These are phyloP conservation scores for Galemys pyrenaicus DNA, from an alignment of 2,113 vertebrate genomes.

Conservation along the genomic window DNA sequence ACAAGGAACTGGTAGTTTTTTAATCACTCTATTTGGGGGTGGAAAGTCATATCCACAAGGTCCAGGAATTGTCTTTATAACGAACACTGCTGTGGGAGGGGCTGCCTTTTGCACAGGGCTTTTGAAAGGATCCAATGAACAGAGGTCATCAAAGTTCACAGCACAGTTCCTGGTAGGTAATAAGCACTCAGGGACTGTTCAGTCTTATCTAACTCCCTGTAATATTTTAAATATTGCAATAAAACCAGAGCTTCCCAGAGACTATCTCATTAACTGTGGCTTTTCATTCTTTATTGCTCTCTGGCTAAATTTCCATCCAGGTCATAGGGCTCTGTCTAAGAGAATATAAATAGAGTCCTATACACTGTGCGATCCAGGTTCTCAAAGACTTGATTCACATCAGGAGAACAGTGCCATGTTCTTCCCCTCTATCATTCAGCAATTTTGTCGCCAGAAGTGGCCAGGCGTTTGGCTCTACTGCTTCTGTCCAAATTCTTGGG, in stretches of 20 bases:
- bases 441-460: neutral
- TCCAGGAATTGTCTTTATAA: neutral
- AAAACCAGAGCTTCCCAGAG: neutral
- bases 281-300: neutral
- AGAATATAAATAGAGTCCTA: constrained; percentile 47
- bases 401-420: neutral
- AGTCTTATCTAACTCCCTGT: neutral
- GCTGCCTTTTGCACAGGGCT: neutral
- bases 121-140: neutral
- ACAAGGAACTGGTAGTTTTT: neutral
- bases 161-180: neutral
- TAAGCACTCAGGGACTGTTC: neutral
- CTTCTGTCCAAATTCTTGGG: neutral
- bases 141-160: neutral
- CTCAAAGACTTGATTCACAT: constrained; percentile 11
- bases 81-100: neutral
- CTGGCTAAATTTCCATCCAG: constrained; percentile 19
- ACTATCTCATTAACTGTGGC: neutral
- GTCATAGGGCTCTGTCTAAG: constrained; percentile 44
- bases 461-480: neutral
- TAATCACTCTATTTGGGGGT: neutral
- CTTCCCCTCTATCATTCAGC: neutral
- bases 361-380: neutral
- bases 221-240: neutral
- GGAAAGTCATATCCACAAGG: neutral